Evolutionary conservation across 2,797 vertebrate genomes (phyloP), one percentile per base, ranked within the genome.

Genomic region (Diglossa cyanea): DNA sequence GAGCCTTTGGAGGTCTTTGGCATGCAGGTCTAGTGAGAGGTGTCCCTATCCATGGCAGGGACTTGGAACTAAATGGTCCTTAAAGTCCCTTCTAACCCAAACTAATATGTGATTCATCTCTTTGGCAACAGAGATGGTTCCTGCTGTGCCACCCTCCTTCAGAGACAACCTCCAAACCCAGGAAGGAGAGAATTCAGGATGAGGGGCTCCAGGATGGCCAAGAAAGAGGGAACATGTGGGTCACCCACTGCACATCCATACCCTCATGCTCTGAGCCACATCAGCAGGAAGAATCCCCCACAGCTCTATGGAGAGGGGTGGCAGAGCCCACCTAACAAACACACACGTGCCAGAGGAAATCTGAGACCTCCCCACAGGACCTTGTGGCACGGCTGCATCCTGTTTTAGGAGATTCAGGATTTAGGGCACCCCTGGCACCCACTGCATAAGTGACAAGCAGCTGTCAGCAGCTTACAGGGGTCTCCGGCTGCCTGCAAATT

Each of bases 381-480:
- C 39, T 80, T 9, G 0, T 33, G 68, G 70, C 89, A 78, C 3
- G 40, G 86, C 58, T 54, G 39, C 84, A 71, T 83, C 85, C 77
- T 12, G 12, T 1, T 2, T 54, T 50, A 17, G 86, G 76, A 63
- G 61, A 61, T 26, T 40, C 50, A 76, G 80, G 81, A 95, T 90
- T 92, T 90, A 95, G 96, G 82, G 67, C 77, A 87, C 87, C 78
- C 65, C 26, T 4, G 57, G 89, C 94, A 97, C 93, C 89, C 57
- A 51, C 55, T 80, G 68, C 66, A 23, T 40, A 80, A 95, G 94
- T 86, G 84, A 95, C 92, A 84, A 94, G 95, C 96, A 96, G 96
- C 93, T 54, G 33, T 95, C 96, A 82, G 75, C 91, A 84, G 83
- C 83, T 67, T 17, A 57, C 17, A 20, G 91, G 47, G 82, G 92